Percentiles rank a stretch among this genome's conserved stretches.
phyloP scores from a whole-genome alignment of 2,888 invertebrate genomes.

The Tholera decimalis region DNA sequence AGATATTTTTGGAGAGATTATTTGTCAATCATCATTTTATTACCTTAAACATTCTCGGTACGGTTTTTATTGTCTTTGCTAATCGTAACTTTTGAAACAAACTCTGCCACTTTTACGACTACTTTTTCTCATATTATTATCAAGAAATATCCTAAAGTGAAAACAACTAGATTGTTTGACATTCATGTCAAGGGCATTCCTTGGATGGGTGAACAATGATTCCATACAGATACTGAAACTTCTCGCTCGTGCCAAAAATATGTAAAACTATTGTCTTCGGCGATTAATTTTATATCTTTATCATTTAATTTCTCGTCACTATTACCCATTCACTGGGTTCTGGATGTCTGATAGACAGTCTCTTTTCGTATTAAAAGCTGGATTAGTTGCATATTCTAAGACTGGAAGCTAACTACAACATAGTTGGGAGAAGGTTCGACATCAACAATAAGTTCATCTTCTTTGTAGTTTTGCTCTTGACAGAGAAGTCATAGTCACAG shows the following conservation, averaged over 20 bases:
- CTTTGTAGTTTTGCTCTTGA: no score
- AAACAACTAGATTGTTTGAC: background rate
- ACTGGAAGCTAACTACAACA: background rate
- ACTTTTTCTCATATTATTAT: background rate
- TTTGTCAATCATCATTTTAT: slow-evolving; percentile 35
- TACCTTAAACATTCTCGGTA: slow-evolving; percentile 19
- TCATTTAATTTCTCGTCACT: no score
- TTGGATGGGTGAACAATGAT: background rate
- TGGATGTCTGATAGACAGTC: background rate
- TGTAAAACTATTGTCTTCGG: no score
- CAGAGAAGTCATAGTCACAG: no score
- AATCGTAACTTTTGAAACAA: slow-evolving; percentile 9
- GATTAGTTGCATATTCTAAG: background rate
- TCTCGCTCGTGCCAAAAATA: no score
- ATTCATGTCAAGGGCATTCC: background rate
- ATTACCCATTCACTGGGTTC: background rate
- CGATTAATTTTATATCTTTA: background rate
- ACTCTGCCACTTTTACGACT: background rate
- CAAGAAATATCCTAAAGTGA: background rate
- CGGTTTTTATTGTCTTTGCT: slow-evolving; percentile 4
- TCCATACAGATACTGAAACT: background rate
- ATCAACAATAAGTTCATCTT: no score
- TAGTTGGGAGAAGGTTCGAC: background rate
- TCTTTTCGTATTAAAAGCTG: background rate
- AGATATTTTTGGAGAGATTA: slow-evolving; percentile 26